Evolutionary conservation across 2,113 vertebrate species (phyloP), one percentile per base, ranked within the genome.

Genomic region (Seriola quinqueradiata): DNA sequence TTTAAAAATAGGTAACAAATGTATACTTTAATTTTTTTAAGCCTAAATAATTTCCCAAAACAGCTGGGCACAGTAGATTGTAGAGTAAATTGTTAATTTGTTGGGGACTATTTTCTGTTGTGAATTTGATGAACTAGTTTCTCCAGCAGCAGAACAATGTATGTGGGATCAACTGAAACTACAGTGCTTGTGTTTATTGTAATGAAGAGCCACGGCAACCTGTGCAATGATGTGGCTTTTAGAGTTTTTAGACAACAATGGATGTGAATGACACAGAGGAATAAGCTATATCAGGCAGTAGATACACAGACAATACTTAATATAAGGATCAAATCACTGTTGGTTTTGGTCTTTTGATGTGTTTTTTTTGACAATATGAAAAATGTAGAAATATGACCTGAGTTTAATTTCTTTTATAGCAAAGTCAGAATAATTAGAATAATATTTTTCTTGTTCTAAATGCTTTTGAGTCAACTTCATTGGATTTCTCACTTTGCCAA

Each of bases 401-500:
- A 34, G 3, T 8, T 4, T 21, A 25, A 48, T 21, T 73, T 52
- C 17, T 36, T 12, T 3, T 61, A 8, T 10, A 10, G 32, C 16
- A 36, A 34, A 36, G 36, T 36, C 1, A 61, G 11, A 57, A 25
- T 25, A 13, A 13, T 25, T 12, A 57, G 40, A 42, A 42, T 42
- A 42, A 8, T 54, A 54, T 54, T 8, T 4, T 6, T 54, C 3
- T 57, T 57, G 11, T 23, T 55, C 52, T 25, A 25, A 25, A 11
- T 21, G 5, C 3, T 54, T 58, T 54, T 19, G 23, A 17, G 13
- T 10, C 50, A 52, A 52, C 50, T 21, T 52, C 50, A 8, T 2
- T 55, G n/a, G 67, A 42, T 71, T 66, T 58, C 34, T 50, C 42
- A 58, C 8, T 75, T 68, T 36, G 4, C n/a, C 10, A 61, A 48